Percentiles rank a stretch among this genome's conserved stretches.
Evolutionary conservation across 2,113 vertebrate species (phyloP).

Genomic region (Chunga burmeisteri): DNA sequence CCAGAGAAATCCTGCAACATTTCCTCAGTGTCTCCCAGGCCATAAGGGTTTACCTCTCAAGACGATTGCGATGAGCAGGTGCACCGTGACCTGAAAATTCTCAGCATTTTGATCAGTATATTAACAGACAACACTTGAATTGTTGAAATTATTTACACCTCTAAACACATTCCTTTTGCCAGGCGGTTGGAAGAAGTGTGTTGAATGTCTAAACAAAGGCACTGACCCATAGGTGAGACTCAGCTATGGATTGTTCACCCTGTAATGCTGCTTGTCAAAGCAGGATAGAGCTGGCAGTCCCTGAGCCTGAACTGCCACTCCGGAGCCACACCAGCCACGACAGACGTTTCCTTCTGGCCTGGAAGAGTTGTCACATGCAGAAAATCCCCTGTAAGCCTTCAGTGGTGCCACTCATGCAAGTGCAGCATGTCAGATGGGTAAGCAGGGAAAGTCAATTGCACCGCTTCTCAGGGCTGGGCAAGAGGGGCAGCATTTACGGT

Average conservation of each 20-base stretch:
- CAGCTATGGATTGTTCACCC: neutral
- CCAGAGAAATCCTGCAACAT: neutral
- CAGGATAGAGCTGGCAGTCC: neutral
- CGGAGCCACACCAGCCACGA: neutral
- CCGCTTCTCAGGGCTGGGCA: neutral
- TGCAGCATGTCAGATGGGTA: fast-evolving
- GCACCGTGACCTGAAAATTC: constrained; percentile 36
- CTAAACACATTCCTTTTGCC: constrained; percentile 44
- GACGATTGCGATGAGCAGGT: constrained; percentile 18
- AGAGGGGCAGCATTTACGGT: neutral
- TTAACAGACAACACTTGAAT: constrained; percentile 34
- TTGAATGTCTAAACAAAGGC: constrained; percentile 19
- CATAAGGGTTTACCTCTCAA: constrained; percentile 19
- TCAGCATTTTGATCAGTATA: constrained; percentile 38
- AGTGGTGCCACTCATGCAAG: fast-evolving
- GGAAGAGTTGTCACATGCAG: neutral
- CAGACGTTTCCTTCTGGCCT: neutral
- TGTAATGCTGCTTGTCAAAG: neutral
- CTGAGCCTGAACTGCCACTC: neutral
- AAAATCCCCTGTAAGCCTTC: neutral
- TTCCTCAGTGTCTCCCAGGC: neutral
- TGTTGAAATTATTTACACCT: constrained; percentile 53
- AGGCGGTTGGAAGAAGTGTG: neutral
- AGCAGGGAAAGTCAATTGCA: neutral
- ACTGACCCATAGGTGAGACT: neutral